Evolutionary conservation across 2,797 vertebrate genomes (phyloP), one percentile per base, ranked within the genome.

Genomic region (Nannoperca australis): DNA sequence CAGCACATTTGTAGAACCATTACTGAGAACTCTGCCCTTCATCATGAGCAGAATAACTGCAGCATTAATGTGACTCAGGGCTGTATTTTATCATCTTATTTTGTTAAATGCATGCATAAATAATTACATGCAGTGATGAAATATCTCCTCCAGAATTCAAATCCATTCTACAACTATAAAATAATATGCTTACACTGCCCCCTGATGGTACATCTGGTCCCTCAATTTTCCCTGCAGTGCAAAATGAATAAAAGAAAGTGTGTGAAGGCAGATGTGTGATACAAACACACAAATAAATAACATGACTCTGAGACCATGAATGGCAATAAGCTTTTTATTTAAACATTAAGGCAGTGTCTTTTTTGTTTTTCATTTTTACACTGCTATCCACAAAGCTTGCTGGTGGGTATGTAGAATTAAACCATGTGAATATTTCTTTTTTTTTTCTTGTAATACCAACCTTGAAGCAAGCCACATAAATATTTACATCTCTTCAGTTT

Each of bases 271-370:
- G 22, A 44, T 18, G 47, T 56, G 8, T 14, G 24, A 42, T 6
- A 70, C 6, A 58, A 15, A 42, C n/a, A 66, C 14, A 38, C 5
- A 5, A 54, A 55, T 36, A 50, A 85, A 90, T 70, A 63, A 83
- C 5, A 38, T 0, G 45, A 87, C 79, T 40, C 82, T 1, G 73
- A 89, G 78, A 78, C 83, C 62, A 77, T 92, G 83, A 94, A 94
- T 96, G 95, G 95, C 95, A 96, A 96, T 70, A 96, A 96, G 94
- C 92, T 93, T 95, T 96, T 96, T 96, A 93, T 96, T 95, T 90
- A 95, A 96, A 95, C 96, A 96, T 96, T 95, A 95, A 93, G 92
- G 96, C 96, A 95, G 96, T 89, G 95, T 92, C 85, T 79, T 24
- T 73, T 32, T 91, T 91, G 85, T 93, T 93, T 93, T 90, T 88